phyloP scores from a whole-genome alignment of 2,797 vertebrate species.

The Perodicticus potto region DNA sequence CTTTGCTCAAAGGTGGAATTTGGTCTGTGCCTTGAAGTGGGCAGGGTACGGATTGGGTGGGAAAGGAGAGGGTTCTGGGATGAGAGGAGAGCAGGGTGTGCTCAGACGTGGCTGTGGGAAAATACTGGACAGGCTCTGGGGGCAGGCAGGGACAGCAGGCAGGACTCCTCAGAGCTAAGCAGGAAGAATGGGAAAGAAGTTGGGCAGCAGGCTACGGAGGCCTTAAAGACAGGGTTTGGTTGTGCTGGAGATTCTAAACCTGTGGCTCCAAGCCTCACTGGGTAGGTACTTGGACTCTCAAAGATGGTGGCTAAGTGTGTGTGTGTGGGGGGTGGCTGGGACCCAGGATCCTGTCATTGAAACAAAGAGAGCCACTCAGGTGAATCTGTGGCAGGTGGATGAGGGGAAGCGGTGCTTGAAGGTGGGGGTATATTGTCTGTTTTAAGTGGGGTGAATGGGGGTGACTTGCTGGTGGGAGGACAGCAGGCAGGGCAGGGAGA shows the following conservation, averaged over 20 bases:
- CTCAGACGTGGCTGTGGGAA: not conserved
- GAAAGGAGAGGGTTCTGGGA: not conserved
- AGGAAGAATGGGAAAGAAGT: not conserved
- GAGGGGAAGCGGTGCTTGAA: not conserved
- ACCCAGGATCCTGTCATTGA: not conserved
- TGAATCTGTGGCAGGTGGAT: not conserved
- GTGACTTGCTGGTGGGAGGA: not conserved
- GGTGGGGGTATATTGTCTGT: not conserved
- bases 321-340: too few species aligned
- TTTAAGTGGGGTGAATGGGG: not conserved
- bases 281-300: not conserved
- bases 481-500: not conserved
- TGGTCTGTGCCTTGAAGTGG: not conserved
- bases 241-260: not conserved
- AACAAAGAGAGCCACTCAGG: not conserved
- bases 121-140: not conserved
- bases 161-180: not conserved
- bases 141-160: fast-evolving
- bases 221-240: not conserved
- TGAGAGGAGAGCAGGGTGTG: not conserved
- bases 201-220: not conserved
- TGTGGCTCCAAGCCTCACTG: not conserved
- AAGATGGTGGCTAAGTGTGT: not conserved
- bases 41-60: not conserved
- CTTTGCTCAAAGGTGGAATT: not conserved